These are phyloP conservation scores for Apis cerana DNA, from an alignment of 1,140 invertebrate species.

Conservation along the genomic window DNA sequence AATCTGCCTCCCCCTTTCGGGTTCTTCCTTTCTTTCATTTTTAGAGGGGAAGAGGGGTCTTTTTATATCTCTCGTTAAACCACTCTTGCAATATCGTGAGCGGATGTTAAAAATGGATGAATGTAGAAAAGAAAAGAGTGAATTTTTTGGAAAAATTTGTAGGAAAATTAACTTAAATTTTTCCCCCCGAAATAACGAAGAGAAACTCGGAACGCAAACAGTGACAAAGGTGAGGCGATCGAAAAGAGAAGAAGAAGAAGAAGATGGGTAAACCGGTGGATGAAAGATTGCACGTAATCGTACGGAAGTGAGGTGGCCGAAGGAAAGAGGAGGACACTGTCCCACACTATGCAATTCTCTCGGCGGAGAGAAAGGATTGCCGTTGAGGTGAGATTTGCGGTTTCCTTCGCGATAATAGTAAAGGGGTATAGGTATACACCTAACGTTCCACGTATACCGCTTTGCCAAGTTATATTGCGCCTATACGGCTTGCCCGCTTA, in stretches of 20 bases:
- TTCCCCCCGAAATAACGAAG: no score
- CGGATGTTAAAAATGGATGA: no score
- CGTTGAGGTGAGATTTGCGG: slow-evolving; percentile 62
- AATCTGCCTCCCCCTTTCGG: no score
- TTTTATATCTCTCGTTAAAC: no score
- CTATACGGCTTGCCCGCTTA: slow-evolving; percentile 4
- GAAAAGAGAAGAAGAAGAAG: background rate
- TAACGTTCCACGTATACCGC: slow-evolving; percentile 48
- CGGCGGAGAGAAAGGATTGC: slow-evolving; percentile 55
- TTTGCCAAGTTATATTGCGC: slow-evolving; percentile 9
- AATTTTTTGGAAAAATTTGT: no score
- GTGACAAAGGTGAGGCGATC: no score
- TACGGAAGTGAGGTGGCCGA: slow-evolving; percentile 33
- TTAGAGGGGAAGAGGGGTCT: no score
- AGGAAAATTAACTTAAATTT: no score
- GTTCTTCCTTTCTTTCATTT: no score
- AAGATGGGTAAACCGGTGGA: slow-evolving; percentile 21
- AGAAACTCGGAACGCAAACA: no score
- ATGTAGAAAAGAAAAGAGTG: no score
- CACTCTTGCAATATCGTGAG: no score
- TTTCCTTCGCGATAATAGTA: slow-evolving; percentile 60
- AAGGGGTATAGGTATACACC: slow-evolving; percentile 51
- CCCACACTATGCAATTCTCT: slow-evolving; percentile 57
- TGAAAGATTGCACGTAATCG: slow-evolving; percentile 51
- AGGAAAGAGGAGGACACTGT: slow-evolving; percentile 40